These are phyloP conservation scores for Polydesmus complanatus DNA, from an alignment of 2,888 invertebrate species.

Conservation along the genomic window DNA sequence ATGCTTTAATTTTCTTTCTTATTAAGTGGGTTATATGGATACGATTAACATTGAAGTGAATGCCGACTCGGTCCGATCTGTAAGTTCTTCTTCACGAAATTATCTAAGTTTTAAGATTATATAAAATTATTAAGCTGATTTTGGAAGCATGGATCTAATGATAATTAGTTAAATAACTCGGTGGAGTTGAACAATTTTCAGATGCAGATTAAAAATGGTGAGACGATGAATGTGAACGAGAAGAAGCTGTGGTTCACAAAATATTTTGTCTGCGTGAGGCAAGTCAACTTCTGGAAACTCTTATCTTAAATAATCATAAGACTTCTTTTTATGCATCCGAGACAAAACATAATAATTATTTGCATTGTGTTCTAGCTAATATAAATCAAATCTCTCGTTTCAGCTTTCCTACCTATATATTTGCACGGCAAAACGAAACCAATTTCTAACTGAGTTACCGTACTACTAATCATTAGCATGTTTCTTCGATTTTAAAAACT, in stretches of 20 bases:
- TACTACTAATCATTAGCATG: too few relatives aligned
- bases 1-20: not conserved
- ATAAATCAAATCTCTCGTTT: not conserved
- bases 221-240: not conserved
- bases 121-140: not conserved
- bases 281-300: not conserved
- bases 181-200: not conserved
- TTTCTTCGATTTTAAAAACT: too few relatives aligned
- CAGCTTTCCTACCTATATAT: not conserved
- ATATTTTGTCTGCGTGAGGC: not conserved
- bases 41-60: conserved; percentile 15
- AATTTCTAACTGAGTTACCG: too few relatives aligned
- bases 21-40: conserved; percentile 19
- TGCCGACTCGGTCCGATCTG: conserved; percentile 18
- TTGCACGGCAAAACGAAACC: not conserved
- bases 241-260: not conserved
- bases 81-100: too few relatives aligned
- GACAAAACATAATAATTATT: not conserved
- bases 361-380: not conserved
- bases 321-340: not conserved
- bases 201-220: not conserved
- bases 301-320: not conserved
- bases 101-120: not conserved
- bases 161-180: not conserved
- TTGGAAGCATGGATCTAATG: not conserved